Evolutionary conservation across 2,113 vertebrate genomes (phyloP).

Genomic region (Acrocephalus kingi): DNA sequence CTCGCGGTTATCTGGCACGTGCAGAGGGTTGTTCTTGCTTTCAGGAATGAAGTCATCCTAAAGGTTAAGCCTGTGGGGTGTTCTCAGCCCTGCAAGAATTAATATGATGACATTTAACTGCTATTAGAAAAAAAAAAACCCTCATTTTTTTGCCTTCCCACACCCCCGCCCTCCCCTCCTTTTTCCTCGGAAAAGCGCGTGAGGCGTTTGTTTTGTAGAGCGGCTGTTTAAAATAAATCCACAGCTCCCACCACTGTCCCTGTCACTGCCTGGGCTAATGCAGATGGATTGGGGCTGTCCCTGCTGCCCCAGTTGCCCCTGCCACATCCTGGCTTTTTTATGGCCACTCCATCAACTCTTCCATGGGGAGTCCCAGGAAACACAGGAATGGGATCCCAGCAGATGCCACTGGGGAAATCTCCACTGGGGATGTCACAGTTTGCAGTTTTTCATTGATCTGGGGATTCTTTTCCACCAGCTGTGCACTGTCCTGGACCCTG

Average conservation of each 20-base stretch:
- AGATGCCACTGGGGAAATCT: background rate
- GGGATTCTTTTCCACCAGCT: background rate
- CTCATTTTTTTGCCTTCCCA: background rate
- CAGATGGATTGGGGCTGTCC: background rate
- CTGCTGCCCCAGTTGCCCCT: background rate
- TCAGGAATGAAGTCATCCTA: conserved; percentile 29
- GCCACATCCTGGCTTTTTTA: background rate
- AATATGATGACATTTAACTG: conserved; percentile 53
- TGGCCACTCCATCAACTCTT: background rate
- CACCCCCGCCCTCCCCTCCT: background rate
- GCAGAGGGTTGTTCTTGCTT: background rate
- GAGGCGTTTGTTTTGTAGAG: background rate
- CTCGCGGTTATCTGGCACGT: background rate
- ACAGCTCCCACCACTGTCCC: background rate
- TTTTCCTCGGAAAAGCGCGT: background rate
- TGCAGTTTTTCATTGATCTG: background rate
- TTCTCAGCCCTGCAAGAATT: conserved; percentile 35
- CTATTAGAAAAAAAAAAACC: background rate
- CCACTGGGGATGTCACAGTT: rapidly evolving
- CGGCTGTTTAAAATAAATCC: background rate
- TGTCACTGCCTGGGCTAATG: background rate
- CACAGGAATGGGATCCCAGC: background rate
- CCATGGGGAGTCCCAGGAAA: background rate
- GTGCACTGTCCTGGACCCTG: background rate
- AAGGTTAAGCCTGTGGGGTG: conserved; percentile 51